Evolutionary conservation across 2,113 vertebrate genomes (phyloP).

Genomic region (Trinectes maculatus): DNA sequence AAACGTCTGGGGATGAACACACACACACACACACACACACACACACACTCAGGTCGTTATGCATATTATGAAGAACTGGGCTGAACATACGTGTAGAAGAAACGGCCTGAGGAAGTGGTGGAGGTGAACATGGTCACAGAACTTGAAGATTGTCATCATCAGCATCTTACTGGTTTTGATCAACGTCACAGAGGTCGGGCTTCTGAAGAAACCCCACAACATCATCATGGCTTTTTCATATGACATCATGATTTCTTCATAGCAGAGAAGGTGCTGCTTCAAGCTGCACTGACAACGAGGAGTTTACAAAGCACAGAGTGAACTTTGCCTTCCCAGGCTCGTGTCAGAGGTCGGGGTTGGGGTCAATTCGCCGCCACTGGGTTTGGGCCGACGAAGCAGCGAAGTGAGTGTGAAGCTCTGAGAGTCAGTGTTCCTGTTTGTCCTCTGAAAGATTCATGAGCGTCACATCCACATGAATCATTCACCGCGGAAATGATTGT

Average conservation of each 20-base stretch:
- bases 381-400: constrained; percentile 13
- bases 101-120: no score
- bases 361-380: constrained; percentile 7
- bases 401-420: constrained; percentile 38
- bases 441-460: constrained; percentile 79
- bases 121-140: no score
- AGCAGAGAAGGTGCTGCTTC: no score
- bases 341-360: not conserved
- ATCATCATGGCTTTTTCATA: no score
- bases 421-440: constrained; percentile 74
- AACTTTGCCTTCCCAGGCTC: constrained; percentile 10
- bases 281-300: no score
- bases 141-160: no score
- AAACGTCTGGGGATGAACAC: constrained; percentile 23
- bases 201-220: no score
- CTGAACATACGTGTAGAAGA: no score
- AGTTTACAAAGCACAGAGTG: not conserved
- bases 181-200: no score
- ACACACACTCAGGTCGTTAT: not conserved
- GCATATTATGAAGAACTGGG: constrained; percentile 30
- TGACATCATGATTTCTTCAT: no score
- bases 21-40: no score
- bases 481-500: constrained; percentile 81
- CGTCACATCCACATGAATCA: constrained; percentile 77
- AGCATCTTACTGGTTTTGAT: no score